Conservation (phyloP, 2,113 vertebrate species). For the Delphinus delphis region DNA sequence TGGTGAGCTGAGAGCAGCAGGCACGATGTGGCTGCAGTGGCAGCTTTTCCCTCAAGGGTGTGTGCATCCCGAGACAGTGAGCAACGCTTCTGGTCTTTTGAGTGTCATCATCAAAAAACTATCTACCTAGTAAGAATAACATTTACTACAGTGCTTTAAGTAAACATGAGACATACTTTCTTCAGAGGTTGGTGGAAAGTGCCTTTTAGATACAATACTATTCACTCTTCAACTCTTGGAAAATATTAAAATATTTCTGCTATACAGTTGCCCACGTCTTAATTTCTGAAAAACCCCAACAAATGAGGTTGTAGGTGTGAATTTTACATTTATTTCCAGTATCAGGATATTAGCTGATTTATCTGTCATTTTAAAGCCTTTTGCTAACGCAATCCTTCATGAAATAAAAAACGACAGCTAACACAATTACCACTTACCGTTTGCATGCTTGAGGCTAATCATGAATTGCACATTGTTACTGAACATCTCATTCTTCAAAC, state of each 20-base stretch:
- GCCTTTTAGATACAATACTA: background rate
- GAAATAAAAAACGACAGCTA: conserved; percentile 27
- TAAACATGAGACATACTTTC: background rate
- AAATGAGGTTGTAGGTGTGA: background rate
- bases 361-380: background rate
- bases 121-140: background rate
- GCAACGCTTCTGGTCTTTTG: background rate
- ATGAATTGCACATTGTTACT: conserved; percentile 70
- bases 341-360: background rate
- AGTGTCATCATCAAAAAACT: background rate
- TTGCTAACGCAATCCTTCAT: background rate
- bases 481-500: conserved; percentile 82
- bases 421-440: conserved; percentile 82
- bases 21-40: background rate
- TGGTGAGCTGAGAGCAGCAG: background rate
- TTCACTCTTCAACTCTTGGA: conserved; percentile 14
- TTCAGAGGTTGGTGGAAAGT: background rate
- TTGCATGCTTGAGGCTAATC: conserved; percentile 57
- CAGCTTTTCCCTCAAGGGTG: background rate
- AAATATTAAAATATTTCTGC: background rate
- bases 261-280: background rate
- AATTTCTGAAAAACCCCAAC: background rate
- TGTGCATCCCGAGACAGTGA: background rate
- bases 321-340: background rate
- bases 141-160: background rate